Evolutionary conservation across 1,140 invertebrate species (phyloP).

Genomic region (Halyomorpha halys): DNA sequence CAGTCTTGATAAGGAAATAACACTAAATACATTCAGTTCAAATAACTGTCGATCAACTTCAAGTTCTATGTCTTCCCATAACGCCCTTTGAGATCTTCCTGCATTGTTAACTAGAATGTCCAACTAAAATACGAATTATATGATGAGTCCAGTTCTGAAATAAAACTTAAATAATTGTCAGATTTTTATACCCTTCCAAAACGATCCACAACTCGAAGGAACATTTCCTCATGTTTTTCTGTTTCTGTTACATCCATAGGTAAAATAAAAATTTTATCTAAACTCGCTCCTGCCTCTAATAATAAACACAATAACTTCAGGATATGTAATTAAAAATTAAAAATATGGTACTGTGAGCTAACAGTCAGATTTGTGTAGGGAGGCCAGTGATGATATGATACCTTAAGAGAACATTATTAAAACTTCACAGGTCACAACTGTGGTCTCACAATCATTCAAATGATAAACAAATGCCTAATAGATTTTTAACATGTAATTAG

Average conservation of each 20-base stretch:
- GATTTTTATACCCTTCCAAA: constrained; percentile 50
- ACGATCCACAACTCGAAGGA: constrained; percentile 54
- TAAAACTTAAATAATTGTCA: background rate
- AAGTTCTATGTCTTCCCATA: constrained; percentile 64
- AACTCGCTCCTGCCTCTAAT: constrained; percentile 37
- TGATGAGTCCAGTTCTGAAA: background rate
- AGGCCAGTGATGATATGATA: background rate
- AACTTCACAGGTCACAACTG: too few species aligned
- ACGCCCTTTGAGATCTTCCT: constrained; percentile 65
- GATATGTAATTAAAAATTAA: background rate
- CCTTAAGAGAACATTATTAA: background rate
- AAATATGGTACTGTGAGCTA: too few species aligned
- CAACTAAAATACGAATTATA: constrained; percentile 40
- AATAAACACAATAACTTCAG: constrained; percentile 16
- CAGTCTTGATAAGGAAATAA: constrained; percentile 56
- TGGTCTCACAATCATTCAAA: too few species aligned
- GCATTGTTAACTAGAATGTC: constrained; percentile 76
- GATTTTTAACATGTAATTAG: too few species aligned
- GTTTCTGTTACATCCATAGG: constrained; percentile 59
- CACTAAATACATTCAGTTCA: constrained; percentile 69
- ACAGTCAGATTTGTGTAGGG: too few species aligned
- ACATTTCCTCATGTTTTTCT: constrained; percentile 48
- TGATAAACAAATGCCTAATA: too few species aligned
- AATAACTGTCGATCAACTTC: constrained; percentile 68
- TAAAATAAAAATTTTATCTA: constrained; percentile 55